Evolutionary conservation across 2,113 vertebrate genomes (phyloP).

Genomic region (Vombatus ursinus): DNA sequence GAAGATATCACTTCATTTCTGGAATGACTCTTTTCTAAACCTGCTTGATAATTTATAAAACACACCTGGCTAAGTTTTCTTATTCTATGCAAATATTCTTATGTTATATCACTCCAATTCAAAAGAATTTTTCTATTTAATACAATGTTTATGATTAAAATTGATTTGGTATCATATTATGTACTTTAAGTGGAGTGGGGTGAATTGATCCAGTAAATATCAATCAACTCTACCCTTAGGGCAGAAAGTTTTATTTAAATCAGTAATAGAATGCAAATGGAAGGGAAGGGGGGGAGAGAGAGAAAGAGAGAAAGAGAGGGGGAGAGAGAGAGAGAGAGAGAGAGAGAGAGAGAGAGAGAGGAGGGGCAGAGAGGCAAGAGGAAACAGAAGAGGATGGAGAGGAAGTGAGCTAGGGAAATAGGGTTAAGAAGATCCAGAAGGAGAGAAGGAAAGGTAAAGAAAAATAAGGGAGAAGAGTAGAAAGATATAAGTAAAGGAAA

Average conservation of each 20-base stretch:
- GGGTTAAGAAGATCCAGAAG: background rate
- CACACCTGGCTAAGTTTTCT: background rate
- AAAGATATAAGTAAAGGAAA: background rate
- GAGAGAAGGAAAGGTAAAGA: background rate
- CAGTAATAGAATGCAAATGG: background rate
- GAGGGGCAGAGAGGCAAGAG: too few relatives aligned
- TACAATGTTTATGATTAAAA: background rate
- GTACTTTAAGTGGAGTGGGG: background rate
- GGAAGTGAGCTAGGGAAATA: background rate
- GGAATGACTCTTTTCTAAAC: background rate
- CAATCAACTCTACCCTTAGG: background rate
- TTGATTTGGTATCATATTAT: background rate
- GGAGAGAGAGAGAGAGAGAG: background rate
- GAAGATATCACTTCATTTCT: background rate
- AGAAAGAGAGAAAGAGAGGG: background rate
- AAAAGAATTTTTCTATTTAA: background rate
- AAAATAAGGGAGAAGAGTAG: background rate
- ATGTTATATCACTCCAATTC: background rate
- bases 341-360: background rate
- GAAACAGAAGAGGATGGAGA: background rate
- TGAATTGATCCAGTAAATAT: background rate
- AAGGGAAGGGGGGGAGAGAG: background rate
- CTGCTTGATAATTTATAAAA: background rate
- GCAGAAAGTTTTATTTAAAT: background rate
- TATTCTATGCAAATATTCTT: background rate